Evolutionary conservation across 2,888 invertebrate genomes (phyloP).

Genomic region (Brachyptera putata): DNA sequence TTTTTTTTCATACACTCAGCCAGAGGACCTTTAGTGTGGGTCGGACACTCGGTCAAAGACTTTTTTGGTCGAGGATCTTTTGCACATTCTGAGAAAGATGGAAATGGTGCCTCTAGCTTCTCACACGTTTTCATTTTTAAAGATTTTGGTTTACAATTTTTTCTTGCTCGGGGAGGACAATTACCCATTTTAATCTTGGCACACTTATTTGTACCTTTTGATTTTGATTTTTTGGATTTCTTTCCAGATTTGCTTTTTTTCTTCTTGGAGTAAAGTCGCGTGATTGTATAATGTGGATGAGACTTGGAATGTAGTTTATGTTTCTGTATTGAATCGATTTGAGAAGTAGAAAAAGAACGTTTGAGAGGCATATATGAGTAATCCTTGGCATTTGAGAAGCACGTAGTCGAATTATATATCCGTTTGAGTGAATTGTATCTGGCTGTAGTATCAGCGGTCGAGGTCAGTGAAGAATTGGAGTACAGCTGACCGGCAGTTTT

Average conservation of each 20-base stretch:
- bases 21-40: neutral
- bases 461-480: too few species aligned
- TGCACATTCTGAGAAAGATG: conserved; percentile 6
- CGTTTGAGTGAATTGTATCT: too few species aligned
- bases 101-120: conserved; percentile 8
- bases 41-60: neutral
- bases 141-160: neutral
- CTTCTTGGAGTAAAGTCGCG: neutral
- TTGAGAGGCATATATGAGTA: too few species aligned
- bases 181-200: neutral
- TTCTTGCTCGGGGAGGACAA: neutral
- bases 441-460: too few species aligned
- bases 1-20: neutral
- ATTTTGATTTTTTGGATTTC: neutral
- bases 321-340: too few species aligned
- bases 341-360: too few species aligned
- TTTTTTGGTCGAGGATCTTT: neutral
- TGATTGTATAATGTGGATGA: too few species aligned
- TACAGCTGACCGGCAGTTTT: too few species aligned
- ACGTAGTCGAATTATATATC: too few species aligned
- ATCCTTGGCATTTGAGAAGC: too few species aligned
- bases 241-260: too few species aligned
- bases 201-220: neutral
- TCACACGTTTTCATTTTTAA: neutral
- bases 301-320: too few species aligned